Evolutionary conservation across 2,797 vertebrate genomes (phyloP).

Genomic region (Neoniphon sammara): DNA sequence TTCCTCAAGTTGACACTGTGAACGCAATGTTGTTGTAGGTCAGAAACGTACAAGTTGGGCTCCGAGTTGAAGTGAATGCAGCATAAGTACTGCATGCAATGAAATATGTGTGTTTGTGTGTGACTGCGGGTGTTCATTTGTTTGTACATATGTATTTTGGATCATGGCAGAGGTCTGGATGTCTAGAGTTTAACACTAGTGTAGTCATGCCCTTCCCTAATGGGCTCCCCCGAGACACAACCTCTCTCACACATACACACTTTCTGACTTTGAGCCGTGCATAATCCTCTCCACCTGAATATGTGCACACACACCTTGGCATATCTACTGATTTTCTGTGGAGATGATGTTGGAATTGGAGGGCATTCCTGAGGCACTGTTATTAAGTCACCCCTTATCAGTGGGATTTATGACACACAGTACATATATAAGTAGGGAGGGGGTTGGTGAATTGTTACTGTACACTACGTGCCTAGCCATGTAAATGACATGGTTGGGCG

Average conservation of each 20-base stretch:
- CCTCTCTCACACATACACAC: conserved; percentile 13
- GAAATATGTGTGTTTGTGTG: conserved; percentile 16
- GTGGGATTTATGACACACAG: conserved; percentile 16
- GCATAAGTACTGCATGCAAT: too few relatives aligned
- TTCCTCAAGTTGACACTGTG: too few relatives aligned
- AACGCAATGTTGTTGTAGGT: too few relatives aligned
- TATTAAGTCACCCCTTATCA: conserved; percentile 50
- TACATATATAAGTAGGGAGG: conserved; percentile 6
- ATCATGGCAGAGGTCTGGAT: conserved; percentile 21
- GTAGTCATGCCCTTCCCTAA: conserved; percentile 26
- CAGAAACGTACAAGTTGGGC: too few relatives aligned
- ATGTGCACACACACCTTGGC: conserved; percentile 1
- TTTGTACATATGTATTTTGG: conserved; percentile 36
- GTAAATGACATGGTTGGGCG: conserved; percentile 14
- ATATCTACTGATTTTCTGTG: conserved; percentile 28
- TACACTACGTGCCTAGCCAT: not conserved
- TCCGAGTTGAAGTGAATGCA: too few relatives aligned
- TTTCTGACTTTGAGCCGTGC: conserved; percentile 26
- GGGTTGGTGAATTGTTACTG: conserved; percentile 3
- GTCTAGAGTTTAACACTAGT: conserved; percentile 48
- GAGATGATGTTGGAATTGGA: conserved; percentile 24
- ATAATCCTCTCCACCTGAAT: conserved; percentile 23
- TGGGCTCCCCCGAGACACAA: conserved; percentile 44
- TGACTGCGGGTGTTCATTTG: conserved; percentile 8
- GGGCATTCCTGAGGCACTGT: conserved; percentile 12